Evolutionary conservation across 2,113 vertebrate genomes (phyloP).

Genomic region (Tautogolabrus adspersus): DNA sequence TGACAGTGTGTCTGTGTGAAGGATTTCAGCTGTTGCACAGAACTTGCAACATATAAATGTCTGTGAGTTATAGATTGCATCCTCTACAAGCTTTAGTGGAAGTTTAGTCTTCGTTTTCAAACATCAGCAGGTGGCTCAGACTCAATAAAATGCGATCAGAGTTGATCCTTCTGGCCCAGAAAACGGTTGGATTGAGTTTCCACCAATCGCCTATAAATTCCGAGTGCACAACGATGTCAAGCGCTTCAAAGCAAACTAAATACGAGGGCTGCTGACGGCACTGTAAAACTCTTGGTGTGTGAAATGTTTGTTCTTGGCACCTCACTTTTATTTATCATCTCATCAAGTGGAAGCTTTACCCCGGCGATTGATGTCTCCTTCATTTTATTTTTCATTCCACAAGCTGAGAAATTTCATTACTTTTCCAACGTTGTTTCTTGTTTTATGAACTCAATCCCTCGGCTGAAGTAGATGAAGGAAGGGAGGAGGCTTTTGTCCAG

Average conservation of each 20-base stretch:
- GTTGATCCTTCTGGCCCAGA: slow-evolving; percentile 33
- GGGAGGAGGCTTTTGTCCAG: slow-evolving; percentile 69
- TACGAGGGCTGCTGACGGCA: slow-evolving; percentile 31
- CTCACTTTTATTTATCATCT: slow-evolving; percentile 69
- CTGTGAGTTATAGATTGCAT: slow-evolving; percentile 19
- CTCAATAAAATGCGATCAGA: slow-evolving; percentile 8
- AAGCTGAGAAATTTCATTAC: slow-evolving; percentile 64
- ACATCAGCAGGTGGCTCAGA: slow-evolving; percentile 13
- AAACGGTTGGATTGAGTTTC: slow-evolving; percentile 38
- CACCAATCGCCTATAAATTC: slow-evolving; percentile 17
- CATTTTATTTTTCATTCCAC: slow-evolving; percentile 39
- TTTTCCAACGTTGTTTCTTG: slow-evolving; percentile 58
- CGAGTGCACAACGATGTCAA: slow-evolving; percentile 24
- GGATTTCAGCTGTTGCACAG: slow-evolving; percentile 37
- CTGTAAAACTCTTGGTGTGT: slow-evolving; percentile 48
- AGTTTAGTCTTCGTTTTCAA: slow-evolving; percentile 23
- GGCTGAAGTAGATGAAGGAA: slow-evolving; percentile 52
- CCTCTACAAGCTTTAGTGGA: not conserved
- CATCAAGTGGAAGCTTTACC: slow-evolving; percentile 58
- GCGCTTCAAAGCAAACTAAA: slow-evolving; percentile 46
- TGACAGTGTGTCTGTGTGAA: not conserved
- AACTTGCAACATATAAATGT: slow-evolving; percentile 39
- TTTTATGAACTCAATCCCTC: slow-evolving; percentile 73
- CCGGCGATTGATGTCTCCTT: slow-evolving; percentile 45
- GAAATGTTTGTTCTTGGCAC: slow-evolving; percentile 48